Conservation (phyloP, 2,797 vertebrate genomes). For the Crocodylus rhombifer region DNA sequence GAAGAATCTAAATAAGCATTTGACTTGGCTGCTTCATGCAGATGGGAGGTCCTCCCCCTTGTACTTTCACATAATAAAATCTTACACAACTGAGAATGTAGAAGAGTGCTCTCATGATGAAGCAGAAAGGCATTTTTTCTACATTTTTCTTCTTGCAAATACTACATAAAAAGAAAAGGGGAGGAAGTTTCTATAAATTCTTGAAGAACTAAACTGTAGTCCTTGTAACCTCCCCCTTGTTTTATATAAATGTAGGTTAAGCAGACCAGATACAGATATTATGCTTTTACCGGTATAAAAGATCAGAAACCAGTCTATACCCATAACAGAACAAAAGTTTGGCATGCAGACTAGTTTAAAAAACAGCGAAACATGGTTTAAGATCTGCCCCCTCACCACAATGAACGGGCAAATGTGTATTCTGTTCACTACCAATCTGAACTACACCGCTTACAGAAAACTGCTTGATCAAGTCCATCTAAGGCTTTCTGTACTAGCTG, state of each 20-base stretch:
- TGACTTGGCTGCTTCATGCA: not conserved
- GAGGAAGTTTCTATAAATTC: not conserved
- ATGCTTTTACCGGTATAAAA: no score
- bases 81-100: not conserved
- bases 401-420: no score
- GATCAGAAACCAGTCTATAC: no score
- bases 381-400: no score
- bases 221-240: not conserved
- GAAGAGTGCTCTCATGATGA: not conserved
- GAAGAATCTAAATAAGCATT: constrained; percentile 3
- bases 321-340: no score
- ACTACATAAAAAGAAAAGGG: not conserved
- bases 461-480: no score
- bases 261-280: no score
- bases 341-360: no score
- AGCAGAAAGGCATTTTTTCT: not conserved
- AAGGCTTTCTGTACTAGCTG: no score
- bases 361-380: no score
- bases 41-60: not conserved
- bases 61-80: not conserved
- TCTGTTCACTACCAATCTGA: no score
- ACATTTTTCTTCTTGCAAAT: not conserved
- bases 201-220: not conserved
- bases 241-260: not conserved
- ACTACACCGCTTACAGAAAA: no score